Evolutionary conservation across 2,113 vertebrate genomes (phyloP), one percentile per base, ranked within the genome.

Genomic region (Thinocorus orbignyianus): DNA sequence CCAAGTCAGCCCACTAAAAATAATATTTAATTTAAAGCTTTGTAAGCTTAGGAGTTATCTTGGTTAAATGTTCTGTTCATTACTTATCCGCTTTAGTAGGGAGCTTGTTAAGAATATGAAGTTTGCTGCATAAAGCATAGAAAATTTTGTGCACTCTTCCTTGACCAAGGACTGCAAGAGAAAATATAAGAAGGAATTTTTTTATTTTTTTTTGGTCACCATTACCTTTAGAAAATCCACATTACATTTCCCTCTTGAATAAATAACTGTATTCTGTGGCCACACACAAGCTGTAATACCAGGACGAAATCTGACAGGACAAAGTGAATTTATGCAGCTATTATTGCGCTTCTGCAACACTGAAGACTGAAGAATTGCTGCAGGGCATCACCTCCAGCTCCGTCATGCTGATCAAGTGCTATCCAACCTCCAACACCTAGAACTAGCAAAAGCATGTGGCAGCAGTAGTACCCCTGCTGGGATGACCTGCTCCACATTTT

Each of bases 91-190:
- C 94, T 97, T 98, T 98, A 98, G 96, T 86, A 90, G 96, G 95
- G 64, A 98, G 90, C 96, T 97, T 97, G 97, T 98, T 98, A 98
- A 98, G 93, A 97, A 96, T 88, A 93, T 91, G 95, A 97, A 98
- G 95, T 94, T 97, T 97, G 90, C 85, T 98, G 88, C 96, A 97
- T 81, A 98, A 90, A 62, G 93, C 96, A 97, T 96, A 94, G 93
- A 98, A 97, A 96, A 98, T 95, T 97, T 98, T 98, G 92, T 97
- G 95, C 96, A 98, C 96, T 97, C 97, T 97, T 97, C 94, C 90
- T 97, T 97, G 97, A 96, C 94, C 88, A 98, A 98, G 95, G 96
- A 97, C 98, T 98, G 97, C 88, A 98, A 97, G 94, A 98, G 92
- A 96, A 97, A 98, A 98, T 22, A 96, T 68, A 18, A 90, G 14